phyloP scores from a whole-genome alignment of 1,140 invertebrate species.

The Apis laboriosa region DNA sequence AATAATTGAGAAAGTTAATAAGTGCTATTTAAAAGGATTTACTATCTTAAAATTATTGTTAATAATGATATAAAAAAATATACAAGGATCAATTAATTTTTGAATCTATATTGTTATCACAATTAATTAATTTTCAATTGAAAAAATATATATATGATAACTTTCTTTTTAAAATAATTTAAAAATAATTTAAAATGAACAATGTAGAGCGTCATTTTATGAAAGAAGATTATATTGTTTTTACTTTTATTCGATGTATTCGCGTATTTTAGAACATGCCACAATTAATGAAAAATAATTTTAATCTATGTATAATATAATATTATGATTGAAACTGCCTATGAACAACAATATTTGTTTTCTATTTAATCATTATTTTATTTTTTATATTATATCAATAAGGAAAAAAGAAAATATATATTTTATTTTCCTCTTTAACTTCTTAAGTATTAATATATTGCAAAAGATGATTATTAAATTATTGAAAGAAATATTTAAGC shows the following conservation, averaged over 20 bases:
- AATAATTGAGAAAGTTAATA: conserved; percentile 30
- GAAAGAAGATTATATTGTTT: conserved; percentile 1
- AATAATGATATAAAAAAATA: conserved; percentile 23
- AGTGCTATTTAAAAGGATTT: conserved; percentile 30
- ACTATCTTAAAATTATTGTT: conserved; percentile 32
- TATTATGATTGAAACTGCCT: conserved; percentile 29
- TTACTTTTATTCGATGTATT: conserved; percentile 9
- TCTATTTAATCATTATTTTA: conserved; percentile 1
- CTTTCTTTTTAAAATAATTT: neutral
- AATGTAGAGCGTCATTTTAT: neutral
- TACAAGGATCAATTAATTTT: conserved; percentile 12
- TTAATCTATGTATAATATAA: neutral
- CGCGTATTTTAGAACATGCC: neutral
- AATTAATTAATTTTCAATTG: neutral
- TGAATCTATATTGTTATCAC: neutral
- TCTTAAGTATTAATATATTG: neutral
- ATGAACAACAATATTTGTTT: conserved; percentile 9
- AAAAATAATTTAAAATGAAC: neutral
- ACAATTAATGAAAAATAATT: neutral
- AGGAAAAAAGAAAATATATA: neutral
- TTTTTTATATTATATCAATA: conserved; percentile 10
- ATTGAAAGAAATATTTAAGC: neutral
- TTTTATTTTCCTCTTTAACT: neutral
- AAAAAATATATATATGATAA: conserved; percentile 6
- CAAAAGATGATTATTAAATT: neutral